A percentile compares a stretch with the other conserved stretches of the same genome.
phyloP scores from a whole-genome alignment of 2,888 invertebrate genomes.

The Elegia similella region DNA sequence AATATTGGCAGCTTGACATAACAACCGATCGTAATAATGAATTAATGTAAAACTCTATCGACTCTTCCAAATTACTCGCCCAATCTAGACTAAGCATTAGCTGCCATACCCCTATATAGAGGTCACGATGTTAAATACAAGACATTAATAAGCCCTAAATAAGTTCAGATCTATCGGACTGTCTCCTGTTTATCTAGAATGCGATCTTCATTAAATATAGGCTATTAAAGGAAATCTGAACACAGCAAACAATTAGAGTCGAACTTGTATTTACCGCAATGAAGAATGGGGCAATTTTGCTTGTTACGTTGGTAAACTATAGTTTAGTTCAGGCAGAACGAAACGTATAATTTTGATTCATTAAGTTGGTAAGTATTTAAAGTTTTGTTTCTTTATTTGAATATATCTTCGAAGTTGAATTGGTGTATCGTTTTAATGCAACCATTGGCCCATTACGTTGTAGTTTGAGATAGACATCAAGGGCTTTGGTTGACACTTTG shows the following conservation, averaged over 20 bases:
- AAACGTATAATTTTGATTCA: neutral
- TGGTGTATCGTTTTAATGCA: too few relatives aligned
- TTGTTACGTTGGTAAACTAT: constrained; percentile 2
- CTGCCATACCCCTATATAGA: constrained; percentile 40
- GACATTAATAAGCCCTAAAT: constrained; percentile 67
- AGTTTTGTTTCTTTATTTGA: too few relatives aligned
- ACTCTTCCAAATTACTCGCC: constrained; percentile 24
- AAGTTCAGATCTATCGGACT: constrained; percentile 38
- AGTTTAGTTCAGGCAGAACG: neutral
- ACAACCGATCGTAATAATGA: neutral
- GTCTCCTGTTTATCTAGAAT: constrained; percentile 14
- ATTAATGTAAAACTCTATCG: neutral
- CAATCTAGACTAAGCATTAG: neutral
- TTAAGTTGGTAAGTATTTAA: neutral
- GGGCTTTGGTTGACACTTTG: too few relatives aligned
- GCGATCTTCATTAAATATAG: constrained; percentile 17
- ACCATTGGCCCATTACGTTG: too few relatives aligned
- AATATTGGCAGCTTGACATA: too few relatives aligned
- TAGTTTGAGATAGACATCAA: too few relatives aligned
- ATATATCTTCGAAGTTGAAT: too few relatives aligned
- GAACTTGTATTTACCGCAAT: constrained; percentile 3
- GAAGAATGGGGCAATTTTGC: constrained; percentile 8
- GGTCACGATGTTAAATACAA: constrained; percentile 68
- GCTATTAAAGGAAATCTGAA: constrained; percentile 9
- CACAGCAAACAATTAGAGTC: constrained; percentile 16